Conservation (phyloP, 2,888 invertebrate species). For the Thysanoteuthis rhombus region DNA sequence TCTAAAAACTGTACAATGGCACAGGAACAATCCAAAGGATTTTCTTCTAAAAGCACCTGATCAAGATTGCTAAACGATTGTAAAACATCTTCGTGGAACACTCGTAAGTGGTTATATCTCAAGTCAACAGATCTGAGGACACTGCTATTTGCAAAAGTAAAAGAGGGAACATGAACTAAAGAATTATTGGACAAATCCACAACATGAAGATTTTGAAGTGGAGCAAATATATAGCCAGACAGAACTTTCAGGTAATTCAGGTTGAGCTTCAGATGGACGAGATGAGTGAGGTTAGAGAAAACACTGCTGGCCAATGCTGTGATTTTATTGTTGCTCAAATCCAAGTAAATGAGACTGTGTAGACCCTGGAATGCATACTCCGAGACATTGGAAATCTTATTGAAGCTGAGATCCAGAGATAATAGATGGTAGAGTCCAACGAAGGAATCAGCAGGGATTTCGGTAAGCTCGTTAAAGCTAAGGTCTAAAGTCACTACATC, state of each 20-base stretch:
- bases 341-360: constrained; percentile 33
- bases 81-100: constrained; percentile 31
- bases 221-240: constrained; percentile 39
- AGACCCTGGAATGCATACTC: constrained; percentile 35
- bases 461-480: constrained; percentile 39
- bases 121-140: constrained; percentile 46
- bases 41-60: constrained; percentile 42
- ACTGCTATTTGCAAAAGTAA: constrained; percentile 40
- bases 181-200: constrained; percentile 45
- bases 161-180: constrained; percentile 43
- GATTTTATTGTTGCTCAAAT: constrained; percentile 40
- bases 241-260: constrained; percentile 43
- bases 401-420: constrained; percentile 32
- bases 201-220: constrained; percentile 39
- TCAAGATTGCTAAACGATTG: constrained; percentile 39
- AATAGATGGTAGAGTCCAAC: constrained; percentile 16
- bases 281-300: constrained; percentile 33
- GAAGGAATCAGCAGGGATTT: constrained; percentile 35
- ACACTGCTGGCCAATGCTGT: constrained; percentile 30
- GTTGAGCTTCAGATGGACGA: constrained; percentile 40
- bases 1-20: constrained; percentile 41
- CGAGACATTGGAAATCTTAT: constrained; percentile 36
- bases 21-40: constrained; percentile 61
- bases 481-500: constrained; percentile 39
- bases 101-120: constrained; percentile 43